Percentiles rank a stretch among this genome's conserved stretches.
These are phyloP conservation scores for Actinernus sp. DNA, from an alignment of 92 coral and sea anemone species.

Conservation along the genomic window DNA sequence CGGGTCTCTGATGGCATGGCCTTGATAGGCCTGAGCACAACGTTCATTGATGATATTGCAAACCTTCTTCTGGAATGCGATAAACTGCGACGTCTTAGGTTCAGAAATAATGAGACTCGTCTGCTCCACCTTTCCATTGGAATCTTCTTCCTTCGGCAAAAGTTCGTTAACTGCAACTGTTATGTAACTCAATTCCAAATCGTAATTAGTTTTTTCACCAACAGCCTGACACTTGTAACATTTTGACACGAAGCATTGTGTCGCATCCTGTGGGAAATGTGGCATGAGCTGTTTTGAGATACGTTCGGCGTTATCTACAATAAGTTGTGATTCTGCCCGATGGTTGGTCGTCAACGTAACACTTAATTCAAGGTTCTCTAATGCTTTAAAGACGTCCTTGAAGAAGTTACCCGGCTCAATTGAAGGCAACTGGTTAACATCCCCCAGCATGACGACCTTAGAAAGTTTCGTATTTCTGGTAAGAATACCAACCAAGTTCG, in stretches of 20 bases:
- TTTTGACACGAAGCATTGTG: constrained; percentile 25
- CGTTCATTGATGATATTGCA: constrained; percentile 41
- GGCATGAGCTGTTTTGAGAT: constrained; percentile 37
- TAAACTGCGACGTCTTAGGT: constrained; percentile 21
- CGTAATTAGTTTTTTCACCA: background rate
- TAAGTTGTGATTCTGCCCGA: constrained; percentile 41
- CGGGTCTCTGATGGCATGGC: constrained; percentile 24
- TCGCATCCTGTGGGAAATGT: constrained; percentile 7
- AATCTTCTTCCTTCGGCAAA: background rate
- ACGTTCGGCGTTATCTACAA: constrained; percentile 38
- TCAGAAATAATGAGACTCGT: background rate
- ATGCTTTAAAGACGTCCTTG: constrained; percentile 18
- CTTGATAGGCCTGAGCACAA: constrained; percentile 29
- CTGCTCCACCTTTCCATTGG: background rate
- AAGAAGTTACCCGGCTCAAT: constrained; percentile 64
- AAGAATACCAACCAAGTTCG: constrained; percentile 22
- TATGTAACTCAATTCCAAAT: background rate
- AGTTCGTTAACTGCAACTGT: background rate
- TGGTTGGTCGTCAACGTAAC: constrained; percentile 30
- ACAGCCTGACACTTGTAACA: background rate
- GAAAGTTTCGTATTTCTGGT: constrained; percentile 5
- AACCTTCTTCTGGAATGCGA: constrained; percentile 39
- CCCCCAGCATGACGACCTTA: constrained; percentile 50
- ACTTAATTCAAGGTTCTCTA: constrained; percentile 11
- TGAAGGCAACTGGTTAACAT: constrained; percentile 53